Percentiles rank a stretch among this genome's conserved stretches.
phyloP scores from a whole-genome alignment of 2,888 invertebrate species.

The Scaptomyza cyrtandrae region DNA sequence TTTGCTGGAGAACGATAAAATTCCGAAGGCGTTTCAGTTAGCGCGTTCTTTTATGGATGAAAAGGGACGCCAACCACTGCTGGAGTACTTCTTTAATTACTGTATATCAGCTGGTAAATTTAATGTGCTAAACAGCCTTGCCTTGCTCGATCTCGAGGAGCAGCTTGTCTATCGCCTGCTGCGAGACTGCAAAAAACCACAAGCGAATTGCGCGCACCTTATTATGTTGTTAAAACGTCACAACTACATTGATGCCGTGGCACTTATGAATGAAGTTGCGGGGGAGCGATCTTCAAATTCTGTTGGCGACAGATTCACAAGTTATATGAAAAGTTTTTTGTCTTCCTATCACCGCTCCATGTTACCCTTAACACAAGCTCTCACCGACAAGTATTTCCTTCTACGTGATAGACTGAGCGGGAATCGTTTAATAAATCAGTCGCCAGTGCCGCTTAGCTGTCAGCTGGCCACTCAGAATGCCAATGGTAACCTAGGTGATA shows the following conservation, averaged over 20 bases:
- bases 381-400: conserved; percentile 81
- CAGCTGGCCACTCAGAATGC: conserved; percentile 80
- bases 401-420: conserved; percentile 74
- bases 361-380: conserved; percentile 80
- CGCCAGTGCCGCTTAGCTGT: conserved; percentile 81
- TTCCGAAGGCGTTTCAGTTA: conserved; percentile 83
- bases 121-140: conserved; percentile 78
- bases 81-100: conserved; percentile 79
- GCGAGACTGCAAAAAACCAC: conserved; percentile 66
- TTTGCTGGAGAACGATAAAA: conserved; percentile 80
- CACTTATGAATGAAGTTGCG: conserved; percentile 81
- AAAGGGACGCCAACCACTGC: conserved; percentile 62
- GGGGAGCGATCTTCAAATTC: conserved; percentile 31
- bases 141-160: conserved; percentile 80
- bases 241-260: conserved; percentile 83
- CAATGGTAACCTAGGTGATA: conserved; percentile 74
- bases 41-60: conserved; percentile 80
- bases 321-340: conserved; percentile 80
- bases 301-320: conserved; percentile 57
- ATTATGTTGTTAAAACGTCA: conserved; percentile 82
- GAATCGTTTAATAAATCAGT: conserved; percentile 30
- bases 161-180: conserved; percentile 78
- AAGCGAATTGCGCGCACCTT: conserved; percentile 80
- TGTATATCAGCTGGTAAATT: conserved; percentile 77
- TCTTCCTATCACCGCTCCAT: conserved; percentile 82